These are phyloP conservation scores for Aspidoscelis tigris DNA, from an alignment of 2,113 vertebrate genomes.

Conservation along the genomic window DNA sequence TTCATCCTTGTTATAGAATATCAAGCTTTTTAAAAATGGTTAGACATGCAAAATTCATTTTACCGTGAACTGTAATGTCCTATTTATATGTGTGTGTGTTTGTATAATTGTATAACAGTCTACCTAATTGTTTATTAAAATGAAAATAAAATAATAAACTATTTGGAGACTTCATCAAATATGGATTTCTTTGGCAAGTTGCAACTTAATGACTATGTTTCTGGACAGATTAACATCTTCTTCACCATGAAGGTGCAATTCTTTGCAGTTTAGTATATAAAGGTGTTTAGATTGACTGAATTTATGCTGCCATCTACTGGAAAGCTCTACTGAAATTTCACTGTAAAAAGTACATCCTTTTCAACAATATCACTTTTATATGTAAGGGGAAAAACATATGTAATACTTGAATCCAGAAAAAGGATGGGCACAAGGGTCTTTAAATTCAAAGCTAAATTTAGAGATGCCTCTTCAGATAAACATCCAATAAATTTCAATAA, in stretches of 20 bases:
- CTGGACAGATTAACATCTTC: conserved; percentile 24
- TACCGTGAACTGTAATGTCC: not conserved
- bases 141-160: conserved; percentile 38
- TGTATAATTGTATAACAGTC: conserved; percentile 21
- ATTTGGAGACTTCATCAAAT: conserved; percentile 36
- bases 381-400: not conserved
- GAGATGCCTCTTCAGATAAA: not conserved
- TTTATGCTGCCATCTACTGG: conserved; percentile 80
- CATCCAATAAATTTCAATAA: not conserved
- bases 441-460: not conserved
- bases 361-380: not conserved
- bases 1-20: not conserved
- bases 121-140: conserved; percentile 30
- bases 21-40: not conserved
- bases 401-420: not conserved
- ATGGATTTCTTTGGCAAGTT: conserved; percentile 36
- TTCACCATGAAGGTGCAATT: conserved; percentile 7
- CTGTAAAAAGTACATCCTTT: not conserved
- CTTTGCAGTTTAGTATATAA: conserved; percentile 3
- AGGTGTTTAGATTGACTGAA: conserved; percentile 61
- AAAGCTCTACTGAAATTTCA: not conserved
- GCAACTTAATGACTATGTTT: not conserved
- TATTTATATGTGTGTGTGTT: not conserved
- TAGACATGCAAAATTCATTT: conserved; percentile 12
- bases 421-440: not conserved